A percentile compares a stretch with the other conserved stretches of the same genome.
Evolutionary conservation across 2,113 vertebrate genomes (phyloP).

Genomic region (Podiceps cristatus): DNA sequence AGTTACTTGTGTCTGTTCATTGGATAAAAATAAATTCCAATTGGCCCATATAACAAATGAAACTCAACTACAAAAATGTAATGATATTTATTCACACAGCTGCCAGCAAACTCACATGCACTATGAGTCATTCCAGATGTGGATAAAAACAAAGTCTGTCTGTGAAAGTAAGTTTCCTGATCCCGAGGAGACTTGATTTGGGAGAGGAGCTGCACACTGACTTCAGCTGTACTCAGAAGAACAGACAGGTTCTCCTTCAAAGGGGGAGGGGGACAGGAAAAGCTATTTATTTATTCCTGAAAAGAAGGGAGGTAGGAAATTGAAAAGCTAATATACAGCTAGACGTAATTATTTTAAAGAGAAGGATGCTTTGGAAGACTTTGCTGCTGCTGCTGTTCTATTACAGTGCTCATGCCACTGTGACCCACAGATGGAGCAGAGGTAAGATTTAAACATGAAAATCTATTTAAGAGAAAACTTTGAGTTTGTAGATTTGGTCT

Average conservation of each 20-base stretch:
- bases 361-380: constrained; percentile 73
- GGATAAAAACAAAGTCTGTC: constrained; percentile 81
- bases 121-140: constrained; percentile 86
- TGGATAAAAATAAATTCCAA: constrained; percentile 77
- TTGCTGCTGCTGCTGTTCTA: constrained; percentile 74
- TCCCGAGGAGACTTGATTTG: constrained; percentile 73
- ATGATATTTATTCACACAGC: constrained; percentile 78
- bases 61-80: constrained; percentile 77
- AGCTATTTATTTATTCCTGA: constrained; percentile 6
- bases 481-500: background rate
- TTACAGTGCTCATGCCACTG: constrained; percentile 68
- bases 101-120: constrained; percentile 84
- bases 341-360: background rate
- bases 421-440: constrained; percentile 73
- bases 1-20: constrained; percentile 70
- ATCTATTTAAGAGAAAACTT: constrained; percentile 3
- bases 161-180: constrained; percentile 77
- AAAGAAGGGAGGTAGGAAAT: constrained; percentile 12
- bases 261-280: constrained; percentile 9
- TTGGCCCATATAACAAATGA: constrained; percentile 77
- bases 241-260: constrained; percentile 25
- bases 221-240: constrained; percentile 47
- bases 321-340: background rate
- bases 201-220: constrained; percentile 48
- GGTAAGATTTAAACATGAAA: constrained; percentile 75